Conservation (phyloP, 2,888 invertebrate species). For the Tanytarsus gracilentus region DNA sequence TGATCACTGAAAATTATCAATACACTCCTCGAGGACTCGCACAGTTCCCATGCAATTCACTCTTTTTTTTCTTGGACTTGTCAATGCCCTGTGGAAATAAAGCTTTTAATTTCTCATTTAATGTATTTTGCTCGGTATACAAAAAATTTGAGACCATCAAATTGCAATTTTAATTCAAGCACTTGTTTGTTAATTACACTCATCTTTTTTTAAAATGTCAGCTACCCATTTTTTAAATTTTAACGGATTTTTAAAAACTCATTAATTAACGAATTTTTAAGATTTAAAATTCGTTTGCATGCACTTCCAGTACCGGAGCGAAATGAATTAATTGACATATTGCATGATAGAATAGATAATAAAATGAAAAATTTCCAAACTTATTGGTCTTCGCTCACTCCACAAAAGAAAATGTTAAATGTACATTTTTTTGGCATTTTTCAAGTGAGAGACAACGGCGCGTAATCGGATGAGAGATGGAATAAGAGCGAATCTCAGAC, state of each 20-base stretch:
- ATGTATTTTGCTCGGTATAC: not conserved
- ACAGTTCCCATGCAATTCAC: too few relatives aligned
- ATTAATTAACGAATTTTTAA: not conserved
- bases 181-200: too few relatives aligned
- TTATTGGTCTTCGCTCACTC: not conserved
- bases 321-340: conserved; percentile 26
- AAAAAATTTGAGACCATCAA: conserved; percentile 1
- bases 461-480: too few relatives aligned
- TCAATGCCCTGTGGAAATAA: not conserved
- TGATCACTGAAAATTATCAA: too few relatives aligned
- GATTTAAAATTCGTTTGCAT: not conserved
- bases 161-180: conserved; percentile 5
- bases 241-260: not conserved
- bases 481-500: conserved; percentile 5
- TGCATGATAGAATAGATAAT: conserved; percentile 29
- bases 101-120: conserved; percentile 1
- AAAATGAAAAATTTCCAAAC: conserved; percentile 17
- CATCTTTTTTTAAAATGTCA: not conserved
- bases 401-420: not conserved
- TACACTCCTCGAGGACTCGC: too few relatives aligned
- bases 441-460: not conserved
- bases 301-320: not conserved
- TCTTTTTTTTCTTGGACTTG: not conserved
- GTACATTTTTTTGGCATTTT: not conserved
- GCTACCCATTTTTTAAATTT: not conserved